phyloP scores from a whole-genome alignment of 2,888 invertebrate species.

The Odontomyia ornata region DNA sequence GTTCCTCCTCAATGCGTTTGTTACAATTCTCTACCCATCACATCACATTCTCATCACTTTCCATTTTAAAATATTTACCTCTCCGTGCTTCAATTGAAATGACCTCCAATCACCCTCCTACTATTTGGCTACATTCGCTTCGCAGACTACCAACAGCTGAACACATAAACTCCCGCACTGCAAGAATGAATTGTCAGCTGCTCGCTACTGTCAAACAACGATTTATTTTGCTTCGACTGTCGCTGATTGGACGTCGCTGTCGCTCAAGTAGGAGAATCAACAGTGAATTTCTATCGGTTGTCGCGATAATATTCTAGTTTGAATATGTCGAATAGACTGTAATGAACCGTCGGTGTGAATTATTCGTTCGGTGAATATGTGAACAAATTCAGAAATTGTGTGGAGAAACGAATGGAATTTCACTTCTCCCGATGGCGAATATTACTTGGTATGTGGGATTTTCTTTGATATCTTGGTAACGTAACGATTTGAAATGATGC shows the following conservation, averaged over 20 bases:
- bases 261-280: background rate
- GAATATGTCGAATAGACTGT: background rate
- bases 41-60: background rate
- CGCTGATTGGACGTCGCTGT: background rate
- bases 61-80: background rate
- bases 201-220: conserved; percentile 9
- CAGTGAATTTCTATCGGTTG: background rate
- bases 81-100: too few relatives aligned
- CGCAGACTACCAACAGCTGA: conserved; percentile 5
- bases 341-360: conserved; percentile 4
- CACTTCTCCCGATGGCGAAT: conserved; percentile 36
- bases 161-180: background rate
- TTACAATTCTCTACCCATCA: too few relatives aligned
- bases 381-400: background rate
- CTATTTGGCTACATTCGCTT: background rate
- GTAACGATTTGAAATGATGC: too few relatives aligned
- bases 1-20: too few relatives aligned
- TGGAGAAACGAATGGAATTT: conserved; percentile 25
- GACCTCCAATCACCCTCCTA: background rate
- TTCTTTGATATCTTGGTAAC: background rate
- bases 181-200: conserved; percentile 9
- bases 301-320: conserved; percentile 15
- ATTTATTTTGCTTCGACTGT: conserved; percentile 5
- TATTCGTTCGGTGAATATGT: background rate
- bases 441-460: conserved; percentile 29